A percentile compares a stretch with the other conserved stretches of the same genome.
Evolutionary conservation across 2,888 invertebrate species (phyloP).

Genomic region (Trichogramma dendrolimi): DNA sequence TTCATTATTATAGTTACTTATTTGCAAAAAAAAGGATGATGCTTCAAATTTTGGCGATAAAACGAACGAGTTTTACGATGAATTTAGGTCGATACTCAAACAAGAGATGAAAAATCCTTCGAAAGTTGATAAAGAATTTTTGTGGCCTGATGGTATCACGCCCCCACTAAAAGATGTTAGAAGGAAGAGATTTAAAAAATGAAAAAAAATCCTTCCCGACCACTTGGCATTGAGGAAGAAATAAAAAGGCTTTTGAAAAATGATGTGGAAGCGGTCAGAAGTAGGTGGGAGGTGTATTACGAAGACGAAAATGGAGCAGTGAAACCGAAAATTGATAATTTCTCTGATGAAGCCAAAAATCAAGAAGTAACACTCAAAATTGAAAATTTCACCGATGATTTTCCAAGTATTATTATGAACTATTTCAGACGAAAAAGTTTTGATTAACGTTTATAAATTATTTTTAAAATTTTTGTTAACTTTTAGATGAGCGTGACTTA

Average conservation of each 20-base stretch:
- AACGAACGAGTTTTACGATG: constrained; percentile 54
- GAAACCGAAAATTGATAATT: constrained; percentile 44
- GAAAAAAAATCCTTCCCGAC: constrained; percentile 94
- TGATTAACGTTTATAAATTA: constrained; percentile 4
- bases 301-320: constrained; percentile 71
- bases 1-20: constrained; percentile 59
- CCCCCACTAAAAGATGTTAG: constrained; percentile 94
- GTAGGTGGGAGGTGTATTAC: constrained; percentile 84
- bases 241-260: constrained; percentile 85
- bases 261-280: constrained; percentile 87
- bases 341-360: constrained; percentile 50
- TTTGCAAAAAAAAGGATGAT: constrained; percentile 86
- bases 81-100: constrained; percentile 51
- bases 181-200: constrained; percentile 87
- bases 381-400: no score
- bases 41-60: constrained; percentile 72
- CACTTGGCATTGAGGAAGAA: constrained; percentile 97
- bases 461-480: constrained; percentile 1
- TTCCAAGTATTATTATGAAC: constrained; percentile 41
- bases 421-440: background rate
- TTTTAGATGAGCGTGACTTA: constrained; percentile 73
- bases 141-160: constrained; percentile 93
- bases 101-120: constrained; percentile 80
- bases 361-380: constrained; percentile 43
- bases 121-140: constrained; percentile 85